phyloP scores from a whole-genome alignment of 2,888 invertebrate species.

The Andricus curvator region DNA sequence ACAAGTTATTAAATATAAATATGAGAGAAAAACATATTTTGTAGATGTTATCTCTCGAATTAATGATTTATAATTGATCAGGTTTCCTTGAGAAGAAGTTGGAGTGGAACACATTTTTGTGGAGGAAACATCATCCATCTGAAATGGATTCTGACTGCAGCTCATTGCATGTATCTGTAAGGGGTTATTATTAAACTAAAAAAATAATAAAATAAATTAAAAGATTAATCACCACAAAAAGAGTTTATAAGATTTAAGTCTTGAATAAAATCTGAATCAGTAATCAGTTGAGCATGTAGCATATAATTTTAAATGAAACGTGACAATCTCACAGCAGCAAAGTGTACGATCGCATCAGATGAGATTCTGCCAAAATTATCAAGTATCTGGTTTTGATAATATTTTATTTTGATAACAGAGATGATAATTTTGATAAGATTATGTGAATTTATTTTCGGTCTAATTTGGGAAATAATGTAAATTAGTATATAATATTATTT shows the following conservation, averaged over 20 bases:
- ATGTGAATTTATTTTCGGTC: not conserved
- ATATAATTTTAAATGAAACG: not conserved
- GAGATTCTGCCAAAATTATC: not conserved
- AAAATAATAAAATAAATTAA: not conserved
- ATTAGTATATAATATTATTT: not conserved
- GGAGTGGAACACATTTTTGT: slow-evolving; percentile 6
- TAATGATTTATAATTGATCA: not conserved
- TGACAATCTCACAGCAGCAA: not conserved
- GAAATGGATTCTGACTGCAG: slow-evolving; percentile 24
- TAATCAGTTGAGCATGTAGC: not conserved
- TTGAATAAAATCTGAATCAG: not conserved
- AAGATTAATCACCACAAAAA: not conserved
- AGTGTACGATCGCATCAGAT: not conserved
- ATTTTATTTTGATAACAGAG: not conserved
- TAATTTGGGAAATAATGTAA: not conserved
- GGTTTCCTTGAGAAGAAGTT: slow-evolving; percentile 28
- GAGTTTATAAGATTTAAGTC: not conserved
- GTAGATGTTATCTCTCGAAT: not conserved
- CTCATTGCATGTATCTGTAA: slow-evolving; percentile 22
- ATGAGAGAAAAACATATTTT: not conserved
- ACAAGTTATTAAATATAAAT: too few relatives aligned
- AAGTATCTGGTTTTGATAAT: too few relatives aligned
- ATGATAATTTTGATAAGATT: not conserved
- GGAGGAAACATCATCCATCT: slow-evolving; percentile 12
- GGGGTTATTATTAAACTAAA: not conserved